phyloP scores from a whole-genome alignment of 2,113 vertebrate species.

The Laterallus jamaicensis region DNA sequence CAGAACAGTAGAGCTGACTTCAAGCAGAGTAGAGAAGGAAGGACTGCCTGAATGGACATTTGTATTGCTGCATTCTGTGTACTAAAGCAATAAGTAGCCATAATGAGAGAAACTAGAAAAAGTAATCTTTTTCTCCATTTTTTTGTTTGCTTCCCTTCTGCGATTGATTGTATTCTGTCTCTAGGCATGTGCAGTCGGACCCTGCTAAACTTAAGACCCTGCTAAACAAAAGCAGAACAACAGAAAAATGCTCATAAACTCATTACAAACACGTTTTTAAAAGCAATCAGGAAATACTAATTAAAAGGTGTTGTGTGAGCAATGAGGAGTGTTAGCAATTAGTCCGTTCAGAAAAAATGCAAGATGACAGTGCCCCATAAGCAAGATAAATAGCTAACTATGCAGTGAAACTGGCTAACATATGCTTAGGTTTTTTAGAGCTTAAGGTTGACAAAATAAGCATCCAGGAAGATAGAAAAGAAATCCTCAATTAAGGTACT shows the following conservation, averaged over 20 bases:
- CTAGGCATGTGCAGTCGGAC: background rate
- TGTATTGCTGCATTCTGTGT: background rate
- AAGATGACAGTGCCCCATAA: conserved; percentile 33
- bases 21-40: background rate
- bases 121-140: background rate
- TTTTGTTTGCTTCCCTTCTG: background rate
- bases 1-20: background rate
- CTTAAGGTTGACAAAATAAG: conserved; percentile 53
- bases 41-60: background rate
- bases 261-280: background rate
- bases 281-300: conserved; percentile 4
- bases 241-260: background rate
- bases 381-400: conserved; percentile 50
- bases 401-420: conserved; percentile 31
- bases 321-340: conserved; percentile 13
- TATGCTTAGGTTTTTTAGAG: conserved; percentile 37
- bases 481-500: conserved; percentile 47
- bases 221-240: background rate
- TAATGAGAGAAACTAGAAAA: background rate
- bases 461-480: conserved; percentile 37
- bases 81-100: background rate
- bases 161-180: background rate
- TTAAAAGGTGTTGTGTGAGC: background rate
- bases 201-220: background rate
- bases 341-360: background rate